phyloP scores from a whole-genome alignment of 2,797 vertebrate genomes.

The Thaleichthys pacificus region DNA sequence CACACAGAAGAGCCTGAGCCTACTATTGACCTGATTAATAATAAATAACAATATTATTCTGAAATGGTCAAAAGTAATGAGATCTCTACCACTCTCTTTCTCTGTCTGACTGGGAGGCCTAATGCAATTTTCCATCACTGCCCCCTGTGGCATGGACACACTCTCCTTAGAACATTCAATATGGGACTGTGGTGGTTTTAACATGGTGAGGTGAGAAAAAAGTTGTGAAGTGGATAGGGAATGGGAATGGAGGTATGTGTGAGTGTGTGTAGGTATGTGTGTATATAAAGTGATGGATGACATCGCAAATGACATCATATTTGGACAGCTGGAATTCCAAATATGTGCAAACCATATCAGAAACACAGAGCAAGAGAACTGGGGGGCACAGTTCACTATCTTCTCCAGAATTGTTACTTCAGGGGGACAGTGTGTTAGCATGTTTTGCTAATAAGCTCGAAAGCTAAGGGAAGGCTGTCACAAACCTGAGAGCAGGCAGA shows the following conservation, averaged over 20 bases:
- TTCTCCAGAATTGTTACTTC: no score
- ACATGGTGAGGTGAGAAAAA: not conserved
- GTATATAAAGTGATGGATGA: not conserved
- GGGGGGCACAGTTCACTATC: no score
- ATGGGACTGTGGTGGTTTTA: no score
- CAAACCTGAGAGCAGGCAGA: not conserved
- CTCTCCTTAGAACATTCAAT: conserved; percentile 1
- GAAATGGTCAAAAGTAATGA: conserved; percentile 61
- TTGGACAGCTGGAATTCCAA: not conserved
- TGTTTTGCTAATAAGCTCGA: not conserved
- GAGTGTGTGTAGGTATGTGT: not conserved
- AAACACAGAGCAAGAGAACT: no score
- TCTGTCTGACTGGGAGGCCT: conserved; percentile 43
- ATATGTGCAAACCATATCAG: no score
- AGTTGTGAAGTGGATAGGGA: conserved; percentile 1
- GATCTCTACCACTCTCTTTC: conserved; percentile 53
- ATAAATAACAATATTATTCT: conserved; percentile 64
- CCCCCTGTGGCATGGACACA: not conserved
- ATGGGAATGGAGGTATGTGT: not conserved
- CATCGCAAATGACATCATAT: not conserved
- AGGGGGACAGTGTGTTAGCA: not conserved
- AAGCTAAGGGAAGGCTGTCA: not conserved
- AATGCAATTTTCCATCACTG: conserved; percentile 46
- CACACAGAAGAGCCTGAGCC: conserved; percentile 29
- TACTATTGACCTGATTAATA: conserved; percentile 64